Conservation (phyloP, 2,797 vertebrate species). For the Rhinella marina region DNA sequence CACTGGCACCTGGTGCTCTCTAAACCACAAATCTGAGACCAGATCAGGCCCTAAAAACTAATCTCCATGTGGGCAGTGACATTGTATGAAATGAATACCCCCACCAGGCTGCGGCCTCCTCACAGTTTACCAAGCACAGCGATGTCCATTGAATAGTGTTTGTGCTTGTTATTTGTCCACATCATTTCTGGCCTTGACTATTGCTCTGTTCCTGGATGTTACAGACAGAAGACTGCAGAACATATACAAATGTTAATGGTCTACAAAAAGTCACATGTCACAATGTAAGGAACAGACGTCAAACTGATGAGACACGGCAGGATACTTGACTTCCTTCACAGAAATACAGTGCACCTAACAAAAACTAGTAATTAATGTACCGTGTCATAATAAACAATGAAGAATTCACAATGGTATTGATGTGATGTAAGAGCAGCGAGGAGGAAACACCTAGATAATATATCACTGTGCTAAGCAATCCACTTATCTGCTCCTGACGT, state of each 20-base stretch:
- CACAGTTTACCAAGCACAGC: too few relatives aligned
- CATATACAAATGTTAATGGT: not conserved
- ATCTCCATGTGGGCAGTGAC: too few relatives aligned
- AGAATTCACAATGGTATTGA: not conserved
- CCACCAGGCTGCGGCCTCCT: too few relatives aligned
- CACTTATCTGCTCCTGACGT: not conserved
- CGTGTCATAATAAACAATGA: not conserved
- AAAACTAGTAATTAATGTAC: not conserved
- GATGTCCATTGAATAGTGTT: too few relatives aligned
- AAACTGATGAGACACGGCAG: not conserved
- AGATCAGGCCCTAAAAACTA: not conserved
- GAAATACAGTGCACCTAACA: not conserved
- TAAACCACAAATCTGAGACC: not conserved
- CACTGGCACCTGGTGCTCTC: too few relatives aligned
- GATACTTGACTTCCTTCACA: not conserved
- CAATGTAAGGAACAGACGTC: not conserved
- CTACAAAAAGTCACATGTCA: not conserved
- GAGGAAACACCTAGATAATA: constrained; percentile 13
- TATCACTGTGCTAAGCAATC: constrained; percentile 5
- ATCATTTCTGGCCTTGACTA: not conserved
- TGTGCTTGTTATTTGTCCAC: too few relatives aligned
- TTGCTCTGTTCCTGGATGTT: not conserved
- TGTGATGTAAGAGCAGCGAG: not conserved
- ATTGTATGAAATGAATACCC: too few relatives aligned
- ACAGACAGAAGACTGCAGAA: not conserved